Evolutionary conservation across 2,888 invertebrate genomes (phyloP).

Genomic region (Lomographa bimaculata): DNA sequence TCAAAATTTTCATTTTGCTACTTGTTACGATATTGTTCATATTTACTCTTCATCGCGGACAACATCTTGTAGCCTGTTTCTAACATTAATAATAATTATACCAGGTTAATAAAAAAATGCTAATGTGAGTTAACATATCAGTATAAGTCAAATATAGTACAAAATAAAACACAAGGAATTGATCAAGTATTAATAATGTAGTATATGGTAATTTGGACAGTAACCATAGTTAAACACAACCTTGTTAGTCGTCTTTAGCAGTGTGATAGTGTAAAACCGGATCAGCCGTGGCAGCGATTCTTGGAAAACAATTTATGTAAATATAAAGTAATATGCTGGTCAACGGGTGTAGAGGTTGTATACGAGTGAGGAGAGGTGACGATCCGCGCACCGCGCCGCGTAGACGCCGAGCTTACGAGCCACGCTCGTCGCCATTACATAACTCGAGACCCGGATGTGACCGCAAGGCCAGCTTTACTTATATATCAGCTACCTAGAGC

Average conservation of each 20-base stretch:
- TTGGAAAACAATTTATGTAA: conserved; percentile 22
- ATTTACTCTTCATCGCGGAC: too few relatives aligned
- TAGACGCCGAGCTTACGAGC: conserved; percentile 25
- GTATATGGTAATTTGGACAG: too few relatives aligned
- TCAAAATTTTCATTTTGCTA: too few relatives aligned
- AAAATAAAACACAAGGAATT: too few relatives aligned
- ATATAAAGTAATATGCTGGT: conserved; percentile 12
- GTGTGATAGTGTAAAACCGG: conserved; percentile 16
- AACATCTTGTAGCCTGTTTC: too few relatives aligned
- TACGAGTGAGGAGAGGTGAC: not conserved
- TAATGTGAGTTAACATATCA: too few relatives aligned
- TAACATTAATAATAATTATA: too few relatives aligned
- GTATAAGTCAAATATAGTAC: too few relatives aligned
- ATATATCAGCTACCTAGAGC: conserved; percentile 44
- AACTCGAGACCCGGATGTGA: conserved; percentile 65
- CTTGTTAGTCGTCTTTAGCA: conserved; percentile 12
- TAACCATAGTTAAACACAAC: too few relatives aligned
- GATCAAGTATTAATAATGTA: too few relatives aligned
- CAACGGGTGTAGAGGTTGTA: conserved; percentile 10
- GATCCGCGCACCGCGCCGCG: conserved; percentile 23
- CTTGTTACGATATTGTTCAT: too few relatives aligned
- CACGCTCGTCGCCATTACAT: conserved; percentile 59
- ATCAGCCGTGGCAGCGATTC: conserved; percentile 14
- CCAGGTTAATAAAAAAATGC: too few relatives aligned
- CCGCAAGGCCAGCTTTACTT: conserved; percentile 61